Evolutionary conservation across 2,797 vertebrate species (phyloP).

Genomic region (Austrolebias charrua): DNA sequence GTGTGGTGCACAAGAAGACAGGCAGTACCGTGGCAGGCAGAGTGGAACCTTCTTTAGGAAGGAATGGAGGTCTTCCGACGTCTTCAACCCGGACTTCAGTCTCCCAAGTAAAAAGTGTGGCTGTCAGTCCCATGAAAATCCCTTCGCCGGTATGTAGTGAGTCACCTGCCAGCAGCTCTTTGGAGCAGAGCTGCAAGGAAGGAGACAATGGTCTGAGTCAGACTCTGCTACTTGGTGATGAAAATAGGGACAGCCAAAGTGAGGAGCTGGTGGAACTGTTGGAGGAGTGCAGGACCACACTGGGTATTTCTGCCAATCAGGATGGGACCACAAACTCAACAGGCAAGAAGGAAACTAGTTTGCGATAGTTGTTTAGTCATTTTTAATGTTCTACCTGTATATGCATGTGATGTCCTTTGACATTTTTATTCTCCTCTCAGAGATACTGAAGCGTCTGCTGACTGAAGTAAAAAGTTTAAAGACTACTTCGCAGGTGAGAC

Average conservation of each 20-base stretch:
- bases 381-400: background rate
- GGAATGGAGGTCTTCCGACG: constrained; percentile 49
- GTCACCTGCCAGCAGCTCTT: constrained; percentile 40
- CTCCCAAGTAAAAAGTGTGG: constrained; percentile 36
- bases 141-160: constrained; percentile 23
- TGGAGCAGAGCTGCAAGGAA: constrained; percentile 54
- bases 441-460: constrained; percentile 71
- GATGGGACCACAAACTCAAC: constrained; percentile 49
- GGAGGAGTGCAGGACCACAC: constrained; percentile 66
- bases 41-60: constrained; percentile 31
- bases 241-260: constrained; percentile 26
- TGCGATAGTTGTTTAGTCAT: background rate
- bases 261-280: constrained; percentile 67
- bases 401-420: constrained; percentile 39
- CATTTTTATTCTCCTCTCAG: constrained; percentile 62
- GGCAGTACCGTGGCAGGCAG: constrained; percentile 20
- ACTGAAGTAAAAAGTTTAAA: constrained; percentile 72
- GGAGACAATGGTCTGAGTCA: constrained; percentile 66
- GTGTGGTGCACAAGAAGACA: constrained; percentile 36
- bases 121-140: constrained; percentile 45
- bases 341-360: constrained; percentile 51
- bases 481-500: constrained; percentile 75
- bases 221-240: constrained; percentile 29
- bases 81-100: constrained; percentile 42
- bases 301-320: constrained; percentile 53